These are phyloP conservation scores for Synanthedon formicaeformis DNA, from an alignment of 2,888 invertebrate genomes.

Conservation along the genomic window DNA sequence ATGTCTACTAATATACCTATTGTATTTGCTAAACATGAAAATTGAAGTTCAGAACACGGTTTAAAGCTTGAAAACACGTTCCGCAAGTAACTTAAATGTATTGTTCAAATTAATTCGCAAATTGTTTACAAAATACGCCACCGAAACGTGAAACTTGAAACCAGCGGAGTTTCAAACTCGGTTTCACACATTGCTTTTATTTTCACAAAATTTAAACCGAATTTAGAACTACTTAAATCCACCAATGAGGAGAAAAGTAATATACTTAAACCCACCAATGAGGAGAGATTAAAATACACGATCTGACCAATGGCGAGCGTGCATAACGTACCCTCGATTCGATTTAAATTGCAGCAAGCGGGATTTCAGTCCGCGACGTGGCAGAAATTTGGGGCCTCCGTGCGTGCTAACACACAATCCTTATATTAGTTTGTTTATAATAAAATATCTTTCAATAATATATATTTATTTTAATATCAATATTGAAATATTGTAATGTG, in stretches of 20 bases:
- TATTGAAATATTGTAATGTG: no score
- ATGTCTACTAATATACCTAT: no score
- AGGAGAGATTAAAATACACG: constrained; percentile 8
- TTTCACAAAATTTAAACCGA: background rate
- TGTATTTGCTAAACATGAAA: no score
- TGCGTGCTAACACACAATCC: constrained; percentile 61
- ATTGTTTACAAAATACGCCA: background rate
- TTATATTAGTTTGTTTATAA: constrained; percentile 17
- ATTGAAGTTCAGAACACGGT: no score
- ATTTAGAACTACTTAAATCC: background rate
- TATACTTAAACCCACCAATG: background rate
- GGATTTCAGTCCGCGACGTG: constrained; percentile 90
- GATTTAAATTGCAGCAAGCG: constrained; percentile 91
- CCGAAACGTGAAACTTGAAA: background rate
- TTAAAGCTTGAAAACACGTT: no score
- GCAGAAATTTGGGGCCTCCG: constrained; percentile 89
- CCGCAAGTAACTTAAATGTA: no score
- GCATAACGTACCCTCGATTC: constrained; percentile 84
- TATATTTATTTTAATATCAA: no score
- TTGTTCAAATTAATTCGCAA: no score
- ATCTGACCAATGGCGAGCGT: constrained; percentile 48
- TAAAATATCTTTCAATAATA: no score
- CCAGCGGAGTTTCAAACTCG: background rate
- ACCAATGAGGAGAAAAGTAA: background rate
- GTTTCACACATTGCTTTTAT: background rate